These are phyloP conservation scores for Lemur catta DNA, from an alignment of 2,797 vertebrate genomes.

Conservation along the genomic window DNA sequence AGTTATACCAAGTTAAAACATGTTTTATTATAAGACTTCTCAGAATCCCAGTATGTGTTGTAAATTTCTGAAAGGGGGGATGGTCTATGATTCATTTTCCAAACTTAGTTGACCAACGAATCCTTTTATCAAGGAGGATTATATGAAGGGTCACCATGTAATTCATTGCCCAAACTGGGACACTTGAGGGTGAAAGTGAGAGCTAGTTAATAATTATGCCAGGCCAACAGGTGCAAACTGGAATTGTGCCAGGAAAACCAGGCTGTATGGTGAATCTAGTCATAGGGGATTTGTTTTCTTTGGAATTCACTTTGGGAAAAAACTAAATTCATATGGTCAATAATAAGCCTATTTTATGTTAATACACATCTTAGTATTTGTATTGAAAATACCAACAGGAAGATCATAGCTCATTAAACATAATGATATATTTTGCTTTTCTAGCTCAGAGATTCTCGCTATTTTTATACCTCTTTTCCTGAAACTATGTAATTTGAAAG, in stretches of 20 bases:
- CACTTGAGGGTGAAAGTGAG: not conserved
- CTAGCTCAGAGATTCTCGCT: not conserved
- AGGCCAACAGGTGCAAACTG: not conserved
- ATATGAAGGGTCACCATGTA: not conserved
- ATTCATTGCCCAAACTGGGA: not conserved
- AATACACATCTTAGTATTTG: not conserved
- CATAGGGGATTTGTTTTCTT: not conserved
- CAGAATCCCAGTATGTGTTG: not conserved
- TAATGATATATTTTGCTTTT: not conserved
- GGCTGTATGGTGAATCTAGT: not conserved
- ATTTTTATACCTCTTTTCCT: not conserved
- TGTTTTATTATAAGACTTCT: not conserved
- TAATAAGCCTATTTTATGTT: not conserved
- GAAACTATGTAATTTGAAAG: not conserved
- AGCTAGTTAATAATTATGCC: not conserved
- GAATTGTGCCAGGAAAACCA: not conserved
- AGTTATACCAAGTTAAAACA: slow-evolving; percentile 16
- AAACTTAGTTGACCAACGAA: not conserved
- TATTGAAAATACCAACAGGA: not conserved
- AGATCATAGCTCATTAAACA: not conserved
- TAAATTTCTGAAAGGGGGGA: not conserved
- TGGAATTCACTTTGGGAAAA: not conserved
- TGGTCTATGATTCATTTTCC: not conserved
- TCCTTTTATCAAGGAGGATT: not conserved
- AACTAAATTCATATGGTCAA: not conserved